A percentile compares a stretch with the other conserved stretches of the same genome.
phyloP scores from a whole-genome alignment of 2,797 vertebrate species.

The Rhodeus uyekii region DNA sequence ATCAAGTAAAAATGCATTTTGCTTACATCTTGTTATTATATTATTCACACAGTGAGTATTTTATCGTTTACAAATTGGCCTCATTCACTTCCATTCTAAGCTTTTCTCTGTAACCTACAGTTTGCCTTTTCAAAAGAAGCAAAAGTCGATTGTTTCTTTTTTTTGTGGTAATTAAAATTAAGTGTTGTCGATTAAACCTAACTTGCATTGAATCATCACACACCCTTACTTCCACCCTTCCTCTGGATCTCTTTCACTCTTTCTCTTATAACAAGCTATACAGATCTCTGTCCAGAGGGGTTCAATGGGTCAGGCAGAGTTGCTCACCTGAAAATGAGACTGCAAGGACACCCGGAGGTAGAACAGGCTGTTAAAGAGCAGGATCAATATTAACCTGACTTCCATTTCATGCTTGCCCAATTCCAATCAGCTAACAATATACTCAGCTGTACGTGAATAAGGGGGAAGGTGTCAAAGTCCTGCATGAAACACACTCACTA shows the following conservation, averaged over 20 bases:
- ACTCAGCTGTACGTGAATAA: constrained; percentile 83
- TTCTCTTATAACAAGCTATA: constrained; percentile 63
- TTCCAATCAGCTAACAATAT: constrained; percentile 95
- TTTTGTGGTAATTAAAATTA: not conserved
- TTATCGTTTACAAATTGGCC: not conserved
- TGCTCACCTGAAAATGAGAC: constrained; percentile 83
- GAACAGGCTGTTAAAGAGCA: constrained; percentile 88
- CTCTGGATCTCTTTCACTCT: not conserved
- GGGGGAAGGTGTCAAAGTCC: constrained; percentile 89
- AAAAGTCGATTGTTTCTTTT: not conserved
- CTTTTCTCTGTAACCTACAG: not conserved
- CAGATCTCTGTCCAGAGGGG: constrained; percentile 63
- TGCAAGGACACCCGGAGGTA: constrained; percentile 92
- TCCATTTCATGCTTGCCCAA: constrained; percentile 99
- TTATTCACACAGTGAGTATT: not conserved
- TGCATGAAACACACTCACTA: constrained; percentile 88
- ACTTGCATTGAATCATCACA: not conserved
- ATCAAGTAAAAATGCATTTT: not conserved
- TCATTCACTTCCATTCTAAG: not conserved
- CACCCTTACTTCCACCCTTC: not conserved
- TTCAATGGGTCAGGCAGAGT: constrained; percentile 67
- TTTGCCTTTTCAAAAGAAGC: not conserved
- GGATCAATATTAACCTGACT: constrained; percentile 99
- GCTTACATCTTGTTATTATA: not conserved
- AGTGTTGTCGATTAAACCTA: not conserved